phyloP scores from a whole-genome alignment of 2,888 invertebrate genomes.

The Hoplodrina ambigua region DNA sequence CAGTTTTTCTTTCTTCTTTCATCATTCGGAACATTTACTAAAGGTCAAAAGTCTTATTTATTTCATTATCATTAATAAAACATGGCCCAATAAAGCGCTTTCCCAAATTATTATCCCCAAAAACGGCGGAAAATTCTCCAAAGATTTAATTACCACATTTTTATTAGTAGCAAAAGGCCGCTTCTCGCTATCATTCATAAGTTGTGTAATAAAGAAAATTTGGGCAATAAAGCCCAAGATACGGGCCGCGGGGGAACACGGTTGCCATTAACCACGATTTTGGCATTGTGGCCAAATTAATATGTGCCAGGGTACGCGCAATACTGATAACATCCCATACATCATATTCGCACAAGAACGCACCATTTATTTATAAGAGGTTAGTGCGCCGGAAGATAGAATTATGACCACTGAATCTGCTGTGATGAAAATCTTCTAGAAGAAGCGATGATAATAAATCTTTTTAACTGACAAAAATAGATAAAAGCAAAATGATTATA shows the following conservation, averaged over 20 bases:
- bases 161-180: slow-evolving; percentile 57
- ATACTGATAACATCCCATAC: slow-evolving; percentile 47
- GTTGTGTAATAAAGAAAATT: slow-evolving; percentile 80
- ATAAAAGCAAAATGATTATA: no score
- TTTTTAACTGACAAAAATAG: slow-evolving; percentile 1
- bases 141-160: slow-evolving; percentile 74
- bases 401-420: slow-evolving; percentile 1
- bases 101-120: slow-evolving; percentile 60
- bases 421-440: slow-evolving; percentile 9
- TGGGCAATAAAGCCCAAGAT: slow-evolving; percentile 75
- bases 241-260: slow-evolving; percentile 67
- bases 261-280: slow-evolving; percentile 73
- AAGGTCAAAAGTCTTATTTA: slow-evolving; percentile 4
- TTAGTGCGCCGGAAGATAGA: background rate
- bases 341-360: slow-evolving; percentile 52
- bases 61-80: slow-evolving; percentile 25
- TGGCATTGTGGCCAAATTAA: slow-evolving; percentile 76
- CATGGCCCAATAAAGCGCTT: slow-evolving; percentile 22
- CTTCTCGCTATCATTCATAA: slow-evolving; percentile 71
- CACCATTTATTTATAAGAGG: slow-evolving; percentile 32
- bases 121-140: slow-evolving; percentile 61
- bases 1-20: no score
- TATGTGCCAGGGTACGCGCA: slow-evolving; percentile 65
- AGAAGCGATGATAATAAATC: background rate
- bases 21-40: background rate